Evolutionary conservation across 2,113 vertebrate species (phyloP).

Genomic region (Callocephalon fimbriatum): DNA sequence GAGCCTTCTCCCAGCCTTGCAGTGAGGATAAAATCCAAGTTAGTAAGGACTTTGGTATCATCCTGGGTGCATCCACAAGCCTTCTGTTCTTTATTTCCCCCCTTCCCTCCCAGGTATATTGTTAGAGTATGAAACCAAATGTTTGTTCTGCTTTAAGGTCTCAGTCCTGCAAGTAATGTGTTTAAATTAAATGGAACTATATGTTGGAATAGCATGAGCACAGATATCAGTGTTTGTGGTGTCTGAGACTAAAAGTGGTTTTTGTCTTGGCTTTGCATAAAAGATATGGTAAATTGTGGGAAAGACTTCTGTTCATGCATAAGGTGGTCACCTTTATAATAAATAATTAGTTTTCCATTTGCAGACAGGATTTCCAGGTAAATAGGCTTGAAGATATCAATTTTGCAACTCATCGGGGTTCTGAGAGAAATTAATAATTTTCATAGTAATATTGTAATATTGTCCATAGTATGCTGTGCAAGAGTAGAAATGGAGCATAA

Average conservation of each 20-base stretch:
- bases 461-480: rapidly evolving
- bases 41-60: background rate
- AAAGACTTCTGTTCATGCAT: background rate
- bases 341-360: background rate
- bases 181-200: background rate
- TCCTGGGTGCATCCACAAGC: background rate
- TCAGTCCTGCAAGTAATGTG: background rate
- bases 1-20: background rate
- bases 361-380: background rate
- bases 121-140: background rate
- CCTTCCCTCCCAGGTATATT: background rate
- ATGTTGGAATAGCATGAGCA: background rate
- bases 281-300: background rate
- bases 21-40: background rate
- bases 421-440: background rate
- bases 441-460: background rate
- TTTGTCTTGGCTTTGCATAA: background rate
- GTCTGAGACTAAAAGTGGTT: background rate
- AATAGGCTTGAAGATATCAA: background rate
- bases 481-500: background rate
- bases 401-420: background rate
- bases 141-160: background rate
- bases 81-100: background rate
- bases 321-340: background rate
- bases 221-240: background rate